Evolutionary conservation across 64 coral and sea anemone genomes (phyloP).

Genomic region (Montipora sp.): DNA sequence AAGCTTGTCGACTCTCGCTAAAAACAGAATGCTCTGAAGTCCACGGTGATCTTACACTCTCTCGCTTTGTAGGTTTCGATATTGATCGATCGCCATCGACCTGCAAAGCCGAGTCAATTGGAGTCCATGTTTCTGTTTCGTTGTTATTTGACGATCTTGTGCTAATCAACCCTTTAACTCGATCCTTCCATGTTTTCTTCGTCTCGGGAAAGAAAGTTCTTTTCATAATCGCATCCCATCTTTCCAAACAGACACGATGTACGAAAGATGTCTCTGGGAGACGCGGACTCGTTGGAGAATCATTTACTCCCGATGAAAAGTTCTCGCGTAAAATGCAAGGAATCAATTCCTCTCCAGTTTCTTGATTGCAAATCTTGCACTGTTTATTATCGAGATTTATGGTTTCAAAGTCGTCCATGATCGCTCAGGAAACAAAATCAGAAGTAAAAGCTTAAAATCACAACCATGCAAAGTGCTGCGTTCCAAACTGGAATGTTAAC

Average conservation of each 20-base stretch:
- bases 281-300: neutral
- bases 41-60: neutral
- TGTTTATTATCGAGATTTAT: conserved; percentile 78
- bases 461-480: too few relatives aligned
- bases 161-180: conserved; percentile 69
- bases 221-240: conserved; percentile 78
- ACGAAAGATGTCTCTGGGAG: conserved; percentile 47
- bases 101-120: neutral
- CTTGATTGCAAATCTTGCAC: conserved; percentile 88
- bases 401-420: conserved; percentile 78
- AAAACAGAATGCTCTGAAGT: conserved; percentile 5
- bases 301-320: conserved; percentile 48
- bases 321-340: conserved; percentile 78
- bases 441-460: too few relatives aligned
- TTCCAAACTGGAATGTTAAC: neutral
- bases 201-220: conserved; percentile 55
- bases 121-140: conserved; percentile 26
- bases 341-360: conserved; percentile 85
- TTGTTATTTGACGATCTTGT: conserved; percentile 38
- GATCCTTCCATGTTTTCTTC: conserved; percentile 90
- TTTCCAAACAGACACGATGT: conserved; percentile 72
- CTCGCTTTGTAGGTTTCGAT: conserved; percentile 3
- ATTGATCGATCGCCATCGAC: neutral
- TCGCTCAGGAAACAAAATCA: neutral
- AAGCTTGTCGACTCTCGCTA: conserved; percentile 40